Base-by-base conservation (phyloP, 2,113 vertebrate species). In the Scatophagus argus region DNA sequence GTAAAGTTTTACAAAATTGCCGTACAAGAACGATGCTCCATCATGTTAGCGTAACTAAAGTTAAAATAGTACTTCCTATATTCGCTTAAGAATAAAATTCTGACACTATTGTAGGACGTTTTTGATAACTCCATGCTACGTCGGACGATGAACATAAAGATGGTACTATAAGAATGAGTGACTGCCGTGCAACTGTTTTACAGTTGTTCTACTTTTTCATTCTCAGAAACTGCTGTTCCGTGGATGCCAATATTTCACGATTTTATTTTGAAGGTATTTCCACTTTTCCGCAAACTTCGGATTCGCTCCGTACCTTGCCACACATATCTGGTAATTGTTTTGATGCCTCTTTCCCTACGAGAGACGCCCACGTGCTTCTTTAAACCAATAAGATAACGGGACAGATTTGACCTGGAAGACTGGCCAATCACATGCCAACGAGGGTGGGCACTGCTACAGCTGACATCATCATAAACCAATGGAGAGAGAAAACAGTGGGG, bases 401-500 rank as follows among this genome's bases (percentile, higher is more conserved):
- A 2, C 21, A 0, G 38, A 19, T 84, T 84, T 56, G 13, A 58
- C 39, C 75, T 68, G 5, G 36, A 54, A n/a, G 49, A 55, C 3
- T 14, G n/a, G 3, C 87, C 70, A 89, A 89, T 89, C 63, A 49
- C 2, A 46, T 4, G 49, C 6, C 0, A 0, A 0, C 6, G 16
- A 7, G 59, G 83, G 75, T 58, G 78, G 86, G 19, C 4, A 1
- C 38, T 16, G 31, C 7, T 19, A 14, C 79, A 86, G 80, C 87
- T 93, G 93, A 93, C 90, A 91, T 93, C 89, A 91, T 87, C 85
- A 8, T 31, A 0, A 78, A 54, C 88, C 82, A 90, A 89, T 89
- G 10, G 7, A 0, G 29, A 8, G 11, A n/a, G 13, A 17, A 0
- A 0, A 8, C 32, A 65, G 23, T 51, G 88, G 87, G 79, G 92